Percentiles rank a stretch among this genome's conserved stretches.
Evolutionary conservation across 2,113 vertebrate species (phyloP).

Genomic region (Thalassoma bifasciatum): DNA sequence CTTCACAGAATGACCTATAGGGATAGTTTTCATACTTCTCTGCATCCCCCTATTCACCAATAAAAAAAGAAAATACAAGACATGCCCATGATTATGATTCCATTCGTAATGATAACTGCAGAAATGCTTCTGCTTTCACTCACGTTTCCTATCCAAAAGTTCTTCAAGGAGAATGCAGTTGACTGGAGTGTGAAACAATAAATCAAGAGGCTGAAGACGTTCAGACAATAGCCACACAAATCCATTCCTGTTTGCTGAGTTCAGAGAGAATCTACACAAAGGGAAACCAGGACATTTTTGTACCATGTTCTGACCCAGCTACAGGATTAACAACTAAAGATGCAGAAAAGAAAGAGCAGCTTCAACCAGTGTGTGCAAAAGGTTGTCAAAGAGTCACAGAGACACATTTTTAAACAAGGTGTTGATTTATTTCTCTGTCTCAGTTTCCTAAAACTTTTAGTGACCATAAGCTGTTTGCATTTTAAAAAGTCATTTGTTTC

Average conservation of each 20-base stretch:
- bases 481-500: constrained; percentile 3
- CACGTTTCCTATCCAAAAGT: constrained; percentile 1
- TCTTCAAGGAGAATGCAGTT: too few relatives aligned
- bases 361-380: constrained; percentile 44
- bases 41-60: constrained; percentile 10
- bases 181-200: too few relatives aligned
- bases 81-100: background rate
- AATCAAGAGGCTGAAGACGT: too few relatives aligned
- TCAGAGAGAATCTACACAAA: background rate
- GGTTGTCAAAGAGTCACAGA: constrained; percentile 48
- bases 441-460: too few relatives aligned
- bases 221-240: too few relatives aligned
- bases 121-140: background rate
- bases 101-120: background rate
- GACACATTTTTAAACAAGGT: constrained; percentile 23
- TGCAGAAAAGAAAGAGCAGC: constrained; percentile 7
- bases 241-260: background rate
- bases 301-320: background rate
- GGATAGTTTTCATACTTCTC: constrained; percentile 2
- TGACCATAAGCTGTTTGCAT: too few relatives aligned
- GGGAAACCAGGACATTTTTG: background rate
- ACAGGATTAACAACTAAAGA: constrained; percentile 17
- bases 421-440: constrained; percentile 13
- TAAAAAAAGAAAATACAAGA: constrained; percentile 48
- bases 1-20: constrained; percentile 8